Base-by-base conservation (phyloP, 2,888 invertebrate genomes). In the Boloria euphrosyne region DNA sequence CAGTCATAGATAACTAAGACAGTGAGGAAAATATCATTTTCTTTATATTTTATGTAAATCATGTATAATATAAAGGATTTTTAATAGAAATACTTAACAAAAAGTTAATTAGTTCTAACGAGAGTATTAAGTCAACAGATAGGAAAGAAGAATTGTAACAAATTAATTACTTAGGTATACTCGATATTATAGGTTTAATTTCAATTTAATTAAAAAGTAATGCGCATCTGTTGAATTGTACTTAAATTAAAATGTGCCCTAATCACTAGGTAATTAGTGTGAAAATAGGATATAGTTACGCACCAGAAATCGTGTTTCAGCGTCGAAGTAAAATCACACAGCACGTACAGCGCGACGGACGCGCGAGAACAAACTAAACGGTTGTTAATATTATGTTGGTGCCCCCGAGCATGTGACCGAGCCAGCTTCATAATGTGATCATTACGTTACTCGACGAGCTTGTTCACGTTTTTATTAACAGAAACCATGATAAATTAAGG, bases 331-430 rank as follows among this genome's bases (percentile, higher is more conserved):
- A 68, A 65, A 73, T 71, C 75, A 73, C 70, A 47, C 73, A 66
- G 80, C 78, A 89, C 89, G 90, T 86, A 76, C 61, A 46, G 77
- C 90, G 86, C 90, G 85, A 71, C 72, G 73, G 71, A 78, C 88
- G 89, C 90, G 88, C 89, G 77, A 76, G 74, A 77, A 79, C 76
- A 74, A 80, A 90, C 89, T 89, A 85, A 81, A 74, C 75, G 65
- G 63, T 67, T 66, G 71, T 77, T 80, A 75, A 57, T 59, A 65
- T 73, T 67, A 87, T 82, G 89, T 89, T 90, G 90, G 89, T 85
- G 82, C 80, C 78, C 71, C 81, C 77, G 80, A 80, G 75, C 90
- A 90, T 89, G 90, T 90, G 90, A 90, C 83, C 75, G 80, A 71
- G 68, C 38, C 68, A 66, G 70, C 70, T 74, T 74, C 73, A 55